Evolutionary conservation across 2,797 vertebrate genomes (phyloP), one percentile per base, ranked within the genome.

Genomic region (Hydrocynus forskahlii): DNA sequence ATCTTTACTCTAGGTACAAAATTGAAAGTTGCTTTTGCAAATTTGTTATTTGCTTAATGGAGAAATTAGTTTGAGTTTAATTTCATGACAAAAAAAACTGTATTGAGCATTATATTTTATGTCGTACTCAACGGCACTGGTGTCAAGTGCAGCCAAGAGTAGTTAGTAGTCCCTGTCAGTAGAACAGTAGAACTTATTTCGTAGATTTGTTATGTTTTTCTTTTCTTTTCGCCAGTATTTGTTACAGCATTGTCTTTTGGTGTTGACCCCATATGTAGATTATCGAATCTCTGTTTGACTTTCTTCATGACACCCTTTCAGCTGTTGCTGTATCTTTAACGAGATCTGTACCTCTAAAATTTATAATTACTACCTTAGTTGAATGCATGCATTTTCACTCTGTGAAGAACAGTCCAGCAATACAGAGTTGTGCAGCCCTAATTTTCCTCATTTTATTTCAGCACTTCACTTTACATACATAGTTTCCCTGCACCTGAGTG

Each of bases 401-500:
- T 9, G 7, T 43, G 67, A 25, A 23, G 43, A 45, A 38, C 13
- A 40, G 23, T 71, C 23, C 23, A 54, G 35, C 38, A 8, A 6
- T 21, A 4, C 23, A 71, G 14, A 17, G 8, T 71, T 71, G 48
- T 71, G 48, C 69, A 71, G 69, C 69, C 48, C 69, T 71, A 19
- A 52, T 52, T 50, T 70, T n/a, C 10, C 8, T 70, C 29, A 0
- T 19, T 66, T 66, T 10, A 43, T 40, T 67, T 67, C 0, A 19
- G 2, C 64, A 9, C 40, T 67, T 67, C 3, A 67, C 7, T 40
- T 35, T 19, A 38, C 9, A 45, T 45, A 21, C 4, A 19, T 9
- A 14, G 38, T 52, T 52, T 17, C 9, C 50, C 45, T 50, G 40
- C 40, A 43, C n/a, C 66, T 68, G 19, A 45, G 12, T 23, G n/a